Evolutionary conservation across 2,113 vertebrate genomes (phyloP).

Genomic region (Festucalex cinctus): DNA sequence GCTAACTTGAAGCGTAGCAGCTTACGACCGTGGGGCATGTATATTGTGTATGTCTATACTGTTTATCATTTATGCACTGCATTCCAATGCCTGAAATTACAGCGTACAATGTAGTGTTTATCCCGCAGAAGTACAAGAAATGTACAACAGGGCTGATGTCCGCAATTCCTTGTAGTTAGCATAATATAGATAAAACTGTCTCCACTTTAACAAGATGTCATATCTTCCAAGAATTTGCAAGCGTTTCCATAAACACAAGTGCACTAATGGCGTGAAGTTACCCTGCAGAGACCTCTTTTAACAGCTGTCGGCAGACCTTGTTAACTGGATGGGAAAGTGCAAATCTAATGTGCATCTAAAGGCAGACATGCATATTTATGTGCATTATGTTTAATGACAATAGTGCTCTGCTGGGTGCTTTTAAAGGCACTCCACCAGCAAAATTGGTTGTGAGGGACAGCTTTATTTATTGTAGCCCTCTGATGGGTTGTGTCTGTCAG

Average conservation of each 20-base stretch:
- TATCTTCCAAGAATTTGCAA: conserved; percentile 35
- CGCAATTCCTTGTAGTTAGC: conserved; percentile 16
- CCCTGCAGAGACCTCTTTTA: conserved; percentile 42
- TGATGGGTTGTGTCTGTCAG: conserved; percentile 18
- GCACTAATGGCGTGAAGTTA: conserved; percentile 56
- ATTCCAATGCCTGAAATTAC: too few relatives aligned
- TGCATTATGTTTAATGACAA: conserved; percentile 48
- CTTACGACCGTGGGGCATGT: too few relatives aligned
- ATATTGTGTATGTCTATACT: too few relatives aligned
- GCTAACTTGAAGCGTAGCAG: too few relatives aligned
- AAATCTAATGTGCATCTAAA: conserved; percentile 18
- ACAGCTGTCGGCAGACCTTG: conserved; percentile 26
- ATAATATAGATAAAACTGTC: conserved; percentile 45
- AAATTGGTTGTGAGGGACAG: conserved; percentile 51
- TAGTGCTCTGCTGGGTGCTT: conserved; percentile 55
- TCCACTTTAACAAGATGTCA: conserved; percentile 43
- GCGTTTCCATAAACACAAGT: conserved; percentile 51
- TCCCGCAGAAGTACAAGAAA: too few relatives aligned
- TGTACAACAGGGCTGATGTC: too few relatives aligned
- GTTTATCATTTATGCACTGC: too few relatives aligned
- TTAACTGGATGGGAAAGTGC: conserved; percentile 38
- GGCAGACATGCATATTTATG: conserved; percentile 35
- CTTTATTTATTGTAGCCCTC: conserved; percentile 36
- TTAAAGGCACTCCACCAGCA: conserved; percentile 35
- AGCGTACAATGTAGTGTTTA: too few relatives aligned